Evolutionary conservation across 1,140 invertebrate species (phyloP), one percentile per base, ranked within the genome.

Genomic region (Asbolus verrucosus): DNA sequence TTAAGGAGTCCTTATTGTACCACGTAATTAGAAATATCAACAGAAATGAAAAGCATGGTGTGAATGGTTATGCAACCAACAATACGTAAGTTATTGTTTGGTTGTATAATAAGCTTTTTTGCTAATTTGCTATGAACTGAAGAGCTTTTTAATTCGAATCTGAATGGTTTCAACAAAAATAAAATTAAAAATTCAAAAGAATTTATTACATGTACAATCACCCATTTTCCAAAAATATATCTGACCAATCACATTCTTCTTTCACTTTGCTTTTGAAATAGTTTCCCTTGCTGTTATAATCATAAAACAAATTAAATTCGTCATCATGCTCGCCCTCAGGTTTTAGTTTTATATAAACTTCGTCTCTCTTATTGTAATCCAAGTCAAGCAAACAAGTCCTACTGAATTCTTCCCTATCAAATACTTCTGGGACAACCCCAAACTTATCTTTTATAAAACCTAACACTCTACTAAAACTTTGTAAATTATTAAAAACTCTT

Each of bases 401-500:
- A 46, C 50, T 67, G 73, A 71, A 82, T 19, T 76, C 78, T 21
- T 82, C 76, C 72, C 75, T 78, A 30, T 80, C 70, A 76, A 80
- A 81, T 21, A 79, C 69, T 73, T 83, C 54, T 54, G 84, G 82
- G 73, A 60, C 78, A 14, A 86, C 80, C 15, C 80, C 79, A 65
- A 87, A 86, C 79, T 88, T 80, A 41, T 86, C 76, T 30, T 86
- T 74, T 67, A 97, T 81, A 84, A 90, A 96, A 16, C 88, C 81
- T 41, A 94, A 83, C 1, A 96, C 91, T 69, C 86, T 84, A 60
- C 87, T 80, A 72, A 88, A 90, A 69, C 84, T 88, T 67, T 85
- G 87, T 16, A 97, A 82, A 71, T 86, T 86, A 84, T 97, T 97
- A 78, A 97, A 96, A 50, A 89, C 81, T 71, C 86, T 80, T 73